Conservation (phyloP, 2,113 vertebrate genomes). For the Paramisgurnus dabryanus region DNA sequence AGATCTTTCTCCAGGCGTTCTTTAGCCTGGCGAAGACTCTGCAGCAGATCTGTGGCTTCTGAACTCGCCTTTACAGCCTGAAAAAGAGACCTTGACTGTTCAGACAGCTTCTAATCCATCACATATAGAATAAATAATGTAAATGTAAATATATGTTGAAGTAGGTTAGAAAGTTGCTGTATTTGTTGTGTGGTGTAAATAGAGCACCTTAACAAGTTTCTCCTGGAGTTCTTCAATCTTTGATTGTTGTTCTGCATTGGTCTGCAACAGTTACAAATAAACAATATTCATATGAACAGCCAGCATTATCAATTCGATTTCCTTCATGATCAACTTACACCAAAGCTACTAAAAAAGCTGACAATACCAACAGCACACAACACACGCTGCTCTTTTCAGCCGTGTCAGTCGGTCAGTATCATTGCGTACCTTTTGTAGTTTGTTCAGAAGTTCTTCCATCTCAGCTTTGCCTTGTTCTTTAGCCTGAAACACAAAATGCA, state of each 20-base stretch:
- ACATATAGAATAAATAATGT: too few relatives aligned
- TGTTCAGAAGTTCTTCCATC: slow-evolving; percentile 84
- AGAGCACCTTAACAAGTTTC: slow-evolving; percentile 88
- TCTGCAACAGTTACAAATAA: slow-evolving; percentile 69
- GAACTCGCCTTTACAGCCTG: slow-evolving; percentile 92
- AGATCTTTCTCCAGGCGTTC: slow-evolving; percentile 92
- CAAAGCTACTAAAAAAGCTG: background rate
- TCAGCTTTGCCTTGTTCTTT: slow-evolving; percentile 95
- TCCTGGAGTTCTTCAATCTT: slow-evolving; percentile 96
- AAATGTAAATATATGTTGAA: too few relatives aligned
- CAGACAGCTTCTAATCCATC: background rate
- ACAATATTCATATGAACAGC: background rate
- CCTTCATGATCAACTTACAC: too few relatives aligned
- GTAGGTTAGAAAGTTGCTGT: background rate
- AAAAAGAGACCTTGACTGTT: background rate
- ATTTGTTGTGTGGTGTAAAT: too few relatives aligned
- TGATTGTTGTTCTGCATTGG: slow-evolving; percentile 88
- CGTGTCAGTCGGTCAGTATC: background rate
- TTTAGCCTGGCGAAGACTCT: slow-evolving; percentile 89
- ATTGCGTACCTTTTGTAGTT: slow-evolving; percentile 88
- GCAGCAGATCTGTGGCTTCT: slow-evolving; percentile 93
- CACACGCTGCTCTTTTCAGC: too few relatives aligned
- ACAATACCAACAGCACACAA: too few relatives aligned
- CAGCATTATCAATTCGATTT: background rate
- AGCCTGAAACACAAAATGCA: slow-evolving; percentile 71